Evolutionary conservation across 2,888 invertebrate genomes (phyloP).

Genomic region (Cyrtodaria siliqua): DNA sequence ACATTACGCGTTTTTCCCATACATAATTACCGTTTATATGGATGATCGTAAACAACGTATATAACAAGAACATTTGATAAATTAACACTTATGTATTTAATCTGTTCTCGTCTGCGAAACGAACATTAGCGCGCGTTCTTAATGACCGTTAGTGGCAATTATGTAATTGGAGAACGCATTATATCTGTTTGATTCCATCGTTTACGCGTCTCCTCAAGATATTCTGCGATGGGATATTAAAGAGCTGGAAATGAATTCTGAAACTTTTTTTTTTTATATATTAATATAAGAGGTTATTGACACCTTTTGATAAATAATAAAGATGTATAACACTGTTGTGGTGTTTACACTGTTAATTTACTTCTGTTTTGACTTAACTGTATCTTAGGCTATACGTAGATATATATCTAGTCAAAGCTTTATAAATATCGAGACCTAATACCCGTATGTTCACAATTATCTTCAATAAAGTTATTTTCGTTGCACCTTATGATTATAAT

Average conservation of each 20-base stretch:
- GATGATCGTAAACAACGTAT: constrained; percentile 47
- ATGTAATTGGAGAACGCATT: constrained; percentile 59
- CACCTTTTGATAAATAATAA: constrained; percentile 5
- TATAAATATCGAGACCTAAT: no score
- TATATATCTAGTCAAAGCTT: no score
- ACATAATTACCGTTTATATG: constrained; percentile 34
- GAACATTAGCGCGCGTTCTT: constrained; percentile 47
- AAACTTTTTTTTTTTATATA: no score
- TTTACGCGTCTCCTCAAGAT: constrained; percentile 38
- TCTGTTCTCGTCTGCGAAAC: constrained; percentile 44
- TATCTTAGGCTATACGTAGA: no score
- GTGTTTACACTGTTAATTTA: no score
- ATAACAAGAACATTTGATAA: constrained; percentile 54
- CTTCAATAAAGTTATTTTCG: no score
- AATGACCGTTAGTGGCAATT: constrained; percentile 60
- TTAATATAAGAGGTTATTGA: background rate
- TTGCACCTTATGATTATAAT: background rate
- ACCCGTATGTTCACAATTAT: no score
- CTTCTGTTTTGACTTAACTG: no score
- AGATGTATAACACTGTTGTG: no score
- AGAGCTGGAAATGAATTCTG: background rate
- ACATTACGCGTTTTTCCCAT: constrained; percentile 40
- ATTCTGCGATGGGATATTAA: background rate
- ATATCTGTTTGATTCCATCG: constrained; percentile 37
- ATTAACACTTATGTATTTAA: constrained; percentile 55